phyloP scores from a whole-genome alignment of 2,113 vertebrate genomes.

The Dolichallabes microphthalmus region DNA sequence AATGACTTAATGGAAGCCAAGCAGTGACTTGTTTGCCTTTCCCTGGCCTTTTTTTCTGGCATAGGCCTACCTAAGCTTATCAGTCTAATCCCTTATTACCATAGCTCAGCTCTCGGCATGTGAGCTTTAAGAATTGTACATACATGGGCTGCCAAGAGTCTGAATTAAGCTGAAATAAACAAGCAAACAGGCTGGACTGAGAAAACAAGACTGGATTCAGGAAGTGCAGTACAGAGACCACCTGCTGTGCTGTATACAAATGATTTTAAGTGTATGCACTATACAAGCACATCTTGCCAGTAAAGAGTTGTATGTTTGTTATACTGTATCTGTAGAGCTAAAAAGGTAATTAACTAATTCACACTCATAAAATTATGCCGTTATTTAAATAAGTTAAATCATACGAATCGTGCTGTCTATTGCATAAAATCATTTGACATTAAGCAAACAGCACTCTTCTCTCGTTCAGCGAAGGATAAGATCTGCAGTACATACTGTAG shows the following conservation, averaged over 20 bases:
- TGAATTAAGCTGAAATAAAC: conserved; percentile 58
- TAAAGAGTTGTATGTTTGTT: not conserved
- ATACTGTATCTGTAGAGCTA: not conserved
- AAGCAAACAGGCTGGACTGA: conserved; percentile 31
- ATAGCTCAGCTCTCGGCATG: conserved; percentile 49
- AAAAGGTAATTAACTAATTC: not conserved
- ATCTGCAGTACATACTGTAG: conserved; percentile 23
- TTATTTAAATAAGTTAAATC: not conserved
- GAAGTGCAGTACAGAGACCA: not conserved
- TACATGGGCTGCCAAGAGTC: conserved; percentile 53
- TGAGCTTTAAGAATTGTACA: conserved; percentile 64
- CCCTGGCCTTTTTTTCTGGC: conserved; percentile 14
- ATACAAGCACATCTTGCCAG: not conserved
- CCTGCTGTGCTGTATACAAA: not conserved
- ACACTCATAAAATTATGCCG: not conserved
- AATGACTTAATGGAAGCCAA: conserved; percentile 13
- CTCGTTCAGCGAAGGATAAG: not conserved
- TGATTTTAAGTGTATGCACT: not conserved
- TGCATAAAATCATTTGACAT: not conserved
- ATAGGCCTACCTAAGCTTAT: not conserved
- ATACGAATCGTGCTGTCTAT: not conserved
- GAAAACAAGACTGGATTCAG: conserved; percentile 40
- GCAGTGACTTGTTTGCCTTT: conserved; percentile 29
- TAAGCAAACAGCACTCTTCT: conserved; percentile 10
- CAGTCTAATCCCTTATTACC: conserved; percentile 54